Conservation (phyloP, 2,888 invertebrate species). For the Slavum lentiscoides region DNA sequence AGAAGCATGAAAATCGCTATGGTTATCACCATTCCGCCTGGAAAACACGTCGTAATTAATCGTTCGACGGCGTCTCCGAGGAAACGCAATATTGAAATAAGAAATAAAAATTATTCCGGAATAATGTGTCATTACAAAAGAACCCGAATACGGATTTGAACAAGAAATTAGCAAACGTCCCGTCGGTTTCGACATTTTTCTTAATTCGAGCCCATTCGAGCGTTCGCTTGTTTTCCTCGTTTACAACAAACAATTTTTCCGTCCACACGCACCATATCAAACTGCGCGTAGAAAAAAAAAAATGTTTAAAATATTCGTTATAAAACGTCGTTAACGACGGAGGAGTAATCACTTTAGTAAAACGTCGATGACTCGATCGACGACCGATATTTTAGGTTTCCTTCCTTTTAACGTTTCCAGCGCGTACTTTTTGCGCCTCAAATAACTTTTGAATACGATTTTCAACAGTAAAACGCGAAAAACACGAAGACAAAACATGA, state of each 20-base stretch:
- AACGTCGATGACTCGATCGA: conserved; percentile 21
- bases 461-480: conserved; percentile 17
- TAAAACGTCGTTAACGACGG: neutral
- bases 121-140: conserved; percentile 60
- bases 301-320: no score
- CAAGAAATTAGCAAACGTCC: conserved; percentile 67
- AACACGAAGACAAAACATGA: conserved; percentile 21
- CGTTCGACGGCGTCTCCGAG: conserved; percentile 56
- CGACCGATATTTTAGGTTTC: neutral
- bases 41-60: conserved; percentile 60
- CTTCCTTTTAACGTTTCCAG: conserved; percentile 39
- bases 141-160: conserved; percentile 70
- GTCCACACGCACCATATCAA: conserved; percentile 33
- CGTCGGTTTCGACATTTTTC: conserved; percentile 57
- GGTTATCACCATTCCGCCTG: conserved; percentile 57
- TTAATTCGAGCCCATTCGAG: conserved; percentile 44
- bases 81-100: no score
- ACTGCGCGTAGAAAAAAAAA: neutral
- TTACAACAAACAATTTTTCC: conserved; percentile 19
- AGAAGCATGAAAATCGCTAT: conserved; percentile 57
- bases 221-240: conserved; percentile 22
- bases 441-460: conserved; percentile 39
- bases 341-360: conserved; percentile 16
- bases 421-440: conserved; percentile 34
- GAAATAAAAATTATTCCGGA: no score